phyloP scores from a whole-genome alignment of 2,797 vertebrate species.

The Distichodus sexfasciatus region DNA sequence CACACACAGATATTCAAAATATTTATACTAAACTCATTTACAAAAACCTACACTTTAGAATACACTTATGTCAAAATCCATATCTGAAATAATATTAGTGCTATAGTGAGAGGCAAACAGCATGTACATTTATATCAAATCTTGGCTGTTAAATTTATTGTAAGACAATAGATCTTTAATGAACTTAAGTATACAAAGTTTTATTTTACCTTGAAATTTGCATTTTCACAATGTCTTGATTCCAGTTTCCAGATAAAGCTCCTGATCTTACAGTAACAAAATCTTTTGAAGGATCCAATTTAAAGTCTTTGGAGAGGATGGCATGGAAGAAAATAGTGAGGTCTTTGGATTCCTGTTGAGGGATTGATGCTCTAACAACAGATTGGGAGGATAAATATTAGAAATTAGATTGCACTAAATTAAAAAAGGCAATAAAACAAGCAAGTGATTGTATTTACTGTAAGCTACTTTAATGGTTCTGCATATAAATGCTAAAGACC shows the following conservation, averaged over 20 bases:
- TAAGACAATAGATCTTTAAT: not conserved
- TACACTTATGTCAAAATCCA: no score
- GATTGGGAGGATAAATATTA: no score
- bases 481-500: no score
- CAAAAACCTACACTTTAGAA: no score
- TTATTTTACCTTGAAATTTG: accelerated
- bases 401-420: not conserved
- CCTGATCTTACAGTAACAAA: conserved; percentile 46
- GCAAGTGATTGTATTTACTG: no score
- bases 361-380: conserved; percentile 8
- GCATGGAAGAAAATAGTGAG: conserved; percentile 87
- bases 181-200: not conserved
- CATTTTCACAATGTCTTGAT: conserved; percentile 29
- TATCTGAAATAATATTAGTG: no score
- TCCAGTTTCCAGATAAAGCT: not conserved
- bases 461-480: no score
- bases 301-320: conserved; percentile 83
- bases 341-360: conserved; percentile 30
- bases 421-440: not conserved
- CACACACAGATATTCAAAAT: not conserved
- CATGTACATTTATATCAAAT: no score
- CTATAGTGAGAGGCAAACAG: no score
- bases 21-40: no score
- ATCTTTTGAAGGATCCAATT: conserved; percentile 56
- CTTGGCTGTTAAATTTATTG: no score